These are phyloP conservation scores for Pseudochirops cupreus DNA, from an alignment of 2,797 vertebrate genomes.

Conservation along the genomic window DNA sequence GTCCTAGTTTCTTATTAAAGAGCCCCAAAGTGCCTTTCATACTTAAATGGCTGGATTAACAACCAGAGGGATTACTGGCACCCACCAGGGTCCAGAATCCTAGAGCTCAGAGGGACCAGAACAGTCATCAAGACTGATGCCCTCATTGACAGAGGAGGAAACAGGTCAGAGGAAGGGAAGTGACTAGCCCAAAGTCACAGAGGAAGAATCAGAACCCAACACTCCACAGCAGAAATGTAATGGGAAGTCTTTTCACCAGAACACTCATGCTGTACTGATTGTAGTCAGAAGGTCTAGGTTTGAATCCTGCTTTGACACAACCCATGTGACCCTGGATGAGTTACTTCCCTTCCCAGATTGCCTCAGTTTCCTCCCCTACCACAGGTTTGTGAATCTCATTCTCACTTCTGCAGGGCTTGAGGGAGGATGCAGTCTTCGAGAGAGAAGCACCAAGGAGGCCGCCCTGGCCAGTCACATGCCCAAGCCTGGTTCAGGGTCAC, in stretches of 20 bases:
- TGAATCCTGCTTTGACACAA: neutral
- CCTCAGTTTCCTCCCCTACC: neutral
- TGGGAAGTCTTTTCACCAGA: neutral
- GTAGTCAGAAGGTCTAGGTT: neutral
- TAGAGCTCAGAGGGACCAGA: no score
- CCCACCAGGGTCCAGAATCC: neutral
- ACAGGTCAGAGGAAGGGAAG: neutral
- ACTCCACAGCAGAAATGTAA: neutral
- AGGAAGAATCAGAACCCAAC: neutral
- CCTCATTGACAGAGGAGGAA: neutral
- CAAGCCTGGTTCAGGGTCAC: neutral
- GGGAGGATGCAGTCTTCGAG: neutral
- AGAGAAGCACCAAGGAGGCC: neutral
- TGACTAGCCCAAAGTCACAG: neutral
- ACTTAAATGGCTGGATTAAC: neutral
- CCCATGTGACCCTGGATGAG: neutral
- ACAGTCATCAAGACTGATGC: neutral
- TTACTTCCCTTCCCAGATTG: neutral
- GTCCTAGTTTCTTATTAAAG: conserved; percentile 19
- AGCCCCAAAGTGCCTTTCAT: neutral
- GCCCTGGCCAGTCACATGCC: neutral
- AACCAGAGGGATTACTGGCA: neutral
- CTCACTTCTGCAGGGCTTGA: neutral
- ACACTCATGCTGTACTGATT: neutral
- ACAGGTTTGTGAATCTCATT: neutral